phyloP scores from a whole-genome alignment of 2,888 invertebrate genomes.

The Diarsia dahlii region DNA sequence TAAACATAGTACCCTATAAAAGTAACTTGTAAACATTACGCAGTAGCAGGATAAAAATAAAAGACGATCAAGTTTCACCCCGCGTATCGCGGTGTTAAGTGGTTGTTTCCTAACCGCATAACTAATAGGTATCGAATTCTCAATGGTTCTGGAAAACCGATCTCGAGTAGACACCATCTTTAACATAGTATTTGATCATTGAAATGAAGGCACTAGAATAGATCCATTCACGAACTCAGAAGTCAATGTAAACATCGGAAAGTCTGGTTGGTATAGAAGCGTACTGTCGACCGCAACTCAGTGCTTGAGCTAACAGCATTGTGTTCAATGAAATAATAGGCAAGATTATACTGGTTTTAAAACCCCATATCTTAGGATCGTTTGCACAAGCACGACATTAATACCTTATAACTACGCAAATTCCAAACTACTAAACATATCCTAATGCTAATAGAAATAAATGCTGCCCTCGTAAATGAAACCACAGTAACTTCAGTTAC shows the following conservation, averaged over 20 bases:
- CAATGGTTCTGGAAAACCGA: background rate
- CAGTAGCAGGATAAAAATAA: conserved; percentile 13
- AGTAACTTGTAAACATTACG: background rate
- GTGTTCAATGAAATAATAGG: background rate
- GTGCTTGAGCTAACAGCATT: background rate
- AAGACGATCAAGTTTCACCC: conserved; percentile 6
- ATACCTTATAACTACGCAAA: background rate
- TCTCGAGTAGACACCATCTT: background rate
- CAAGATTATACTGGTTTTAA: background rate
- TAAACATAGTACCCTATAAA: background rate
- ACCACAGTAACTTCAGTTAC: too few species aligned
- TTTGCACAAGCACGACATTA: background rate
- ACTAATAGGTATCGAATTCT: background rate
- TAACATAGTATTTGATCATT: background rate
- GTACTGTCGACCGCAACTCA: background rate
- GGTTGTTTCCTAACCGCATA: background rate
- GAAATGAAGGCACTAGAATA: background rate
- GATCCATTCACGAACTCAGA: background rate
- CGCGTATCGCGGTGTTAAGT: conserved; percentile 22
- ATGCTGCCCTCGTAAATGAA: too few species aligned
- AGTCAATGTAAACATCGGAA: conserved; percentile 1
- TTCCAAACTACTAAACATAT: background rate
- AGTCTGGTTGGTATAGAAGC: too few species aligned
- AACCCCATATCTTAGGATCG: background rate
- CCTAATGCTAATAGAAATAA: background rate